These are phyloP conservation scores for Atlantisia rogersi DNA, from an alignment of 2,113 vertebrate species.

Conservation along the genomic window DNA sequence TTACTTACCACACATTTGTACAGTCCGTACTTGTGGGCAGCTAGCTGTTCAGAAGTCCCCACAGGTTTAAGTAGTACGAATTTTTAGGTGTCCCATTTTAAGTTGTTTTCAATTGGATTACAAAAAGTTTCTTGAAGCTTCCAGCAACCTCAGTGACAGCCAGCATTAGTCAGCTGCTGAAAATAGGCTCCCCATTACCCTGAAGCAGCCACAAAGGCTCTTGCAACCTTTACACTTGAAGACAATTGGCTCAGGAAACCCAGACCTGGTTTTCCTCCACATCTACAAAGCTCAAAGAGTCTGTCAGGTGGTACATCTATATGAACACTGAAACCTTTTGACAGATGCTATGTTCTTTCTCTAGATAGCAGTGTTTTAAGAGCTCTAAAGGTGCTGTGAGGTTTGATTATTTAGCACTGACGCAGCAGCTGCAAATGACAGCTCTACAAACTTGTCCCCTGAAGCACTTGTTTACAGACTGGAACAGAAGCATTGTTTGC, in stretches of 20 bases:
- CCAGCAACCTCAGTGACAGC: background rate
- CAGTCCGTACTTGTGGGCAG: background rate
- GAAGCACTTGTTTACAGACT: constrained; percentile 21
- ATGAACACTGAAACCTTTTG: background rate
- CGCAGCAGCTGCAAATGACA: constrained; percentile 2
- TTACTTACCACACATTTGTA: background rate
- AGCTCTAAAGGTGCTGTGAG: background rate
- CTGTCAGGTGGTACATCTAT: background rate
- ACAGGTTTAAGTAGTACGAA: background rate
- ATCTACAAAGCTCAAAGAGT: background rate
- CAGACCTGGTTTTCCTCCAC: background rate
- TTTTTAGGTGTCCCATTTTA: background rate
- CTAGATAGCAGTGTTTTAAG: background rate
- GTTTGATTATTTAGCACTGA: constrained; percentile 10
- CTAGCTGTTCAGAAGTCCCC: background rate
- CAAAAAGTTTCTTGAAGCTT: background rate
- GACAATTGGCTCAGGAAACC: background rate
- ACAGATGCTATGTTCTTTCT: background rate
- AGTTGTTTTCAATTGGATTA: background rate
- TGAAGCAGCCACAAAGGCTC: background rate
- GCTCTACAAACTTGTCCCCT: constrained; percentile 3
- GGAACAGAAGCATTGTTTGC: background rate
- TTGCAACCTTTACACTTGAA: background rate
- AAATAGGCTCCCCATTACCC: background rate
- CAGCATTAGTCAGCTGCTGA: constrained; percentile 9